Base-by-base conservation (phyloP, 2,113 vertebrate species). In the Baryphthengus martii region DNA sequence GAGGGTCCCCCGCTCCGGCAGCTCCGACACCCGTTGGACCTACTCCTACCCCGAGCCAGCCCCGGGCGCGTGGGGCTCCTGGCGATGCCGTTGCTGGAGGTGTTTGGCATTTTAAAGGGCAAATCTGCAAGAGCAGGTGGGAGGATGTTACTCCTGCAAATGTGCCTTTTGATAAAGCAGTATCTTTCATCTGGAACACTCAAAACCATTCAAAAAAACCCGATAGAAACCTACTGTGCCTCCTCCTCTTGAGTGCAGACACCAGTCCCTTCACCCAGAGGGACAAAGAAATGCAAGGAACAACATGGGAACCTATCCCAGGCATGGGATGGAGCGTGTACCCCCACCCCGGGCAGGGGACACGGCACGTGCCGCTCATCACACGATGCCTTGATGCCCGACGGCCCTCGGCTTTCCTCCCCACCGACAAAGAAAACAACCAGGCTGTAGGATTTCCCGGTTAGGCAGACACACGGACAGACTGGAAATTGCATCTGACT, bases 11-110 rank as follows among this genome's bases (percentile, higher is more conserved):
- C 11, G n/a, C 37, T 24, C 16, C 7, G 7, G 37, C 26, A 58
- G 28, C 42, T 61, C 47, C 1, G 1, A 0, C 3, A 29, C 9
- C 37, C 67, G 16, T n/a, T 0, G 2, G 58, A 4, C 10, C 67
- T 3, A 6, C 20, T 44, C 17, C 24, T 35, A 14, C 45, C 50
- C 33, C 2, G 13, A 40, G 59, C 53, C 33, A 0, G 47, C 10
- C 20, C 47, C 0, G 18, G 29, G 45, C 5, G 9, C 39, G 3
- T 2, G 2, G 44, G 53, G 50, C 47, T 50, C 42, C 66, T 3
- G 8, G 29, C 14, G 55, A n/a, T 8, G 7, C 24, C 1, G 1
- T 4, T 1, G 23, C 25, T 56, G 56, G 11, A 25, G 24, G 40
- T 31, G n/a, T 21, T 58, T 5, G 2, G 10, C 11, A 0, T 49